Evolutionary conservation across 2,888 invertebrate genomes (phyloP).

Genomic region (Syrista parreyssii): DNA sequence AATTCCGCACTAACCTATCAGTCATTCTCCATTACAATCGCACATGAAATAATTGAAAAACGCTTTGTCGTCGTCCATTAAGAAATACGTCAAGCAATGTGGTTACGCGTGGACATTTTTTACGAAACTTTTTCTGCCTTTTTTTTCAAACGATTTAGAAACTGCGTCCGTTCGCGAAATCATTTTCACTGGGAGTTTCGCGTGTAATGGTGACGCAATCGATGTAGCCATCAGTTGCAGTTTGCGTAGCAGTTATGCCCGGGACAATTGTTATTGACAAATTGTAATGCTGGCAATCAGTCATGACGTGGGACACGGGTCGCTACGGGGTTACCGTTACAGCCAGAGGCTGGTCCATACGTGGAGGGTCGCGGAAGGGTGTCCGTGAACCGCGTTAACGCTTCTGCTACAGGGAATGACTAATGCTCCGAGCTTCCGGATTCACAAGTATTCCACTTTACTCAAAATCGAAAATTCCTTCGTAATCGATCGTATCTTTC

Average conservation of each 20-base stretch:
- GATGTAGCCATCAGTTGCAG: conserved; percentile 61
- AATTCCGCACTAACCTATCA: neutral
- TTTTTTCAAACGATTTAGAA: neutral
- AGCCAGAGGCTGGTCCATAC: neutral
- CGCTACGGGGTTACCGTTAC: conserved; percentile 7
- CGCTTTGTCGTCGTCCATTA: neutral
- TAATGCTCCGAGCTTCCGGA: neutral
- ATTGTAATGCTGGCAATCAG: conserved; percentile 61
- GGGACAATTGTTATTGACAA: conserved; percentile 62
- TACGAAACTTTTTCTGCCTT: neutral
- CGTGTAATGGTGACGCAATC: conserved; percentile 39
- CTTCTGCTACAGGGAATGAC: neutral
- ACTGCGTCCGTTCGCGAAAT: neutral
- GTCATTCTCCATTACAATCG: neutral
- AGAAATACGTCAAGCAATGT: neutral
- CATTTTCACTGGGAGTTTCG: neutral
- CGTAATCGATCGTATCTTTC: neutral
- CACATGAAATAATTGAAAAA: neutral
- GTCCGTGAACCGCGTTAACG: neutral
- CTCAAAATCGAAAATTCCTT: neutral
- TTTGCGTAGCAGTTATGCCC: conserved; percentile 51
- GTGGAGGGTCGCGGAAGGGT: neutral
- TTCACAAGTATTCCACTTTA: neutral
- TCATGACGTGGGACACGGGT: conserved; percentile 40
- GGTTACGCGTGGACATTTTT: neutral